Percentiles rank a stretch among this genome's conserved stretches.
These are phyloP conservation scores for Anthopleura sola DNA, from an alignment of 64 coral and sea anemone genomes.

Conservation along the genomic window DNA sequence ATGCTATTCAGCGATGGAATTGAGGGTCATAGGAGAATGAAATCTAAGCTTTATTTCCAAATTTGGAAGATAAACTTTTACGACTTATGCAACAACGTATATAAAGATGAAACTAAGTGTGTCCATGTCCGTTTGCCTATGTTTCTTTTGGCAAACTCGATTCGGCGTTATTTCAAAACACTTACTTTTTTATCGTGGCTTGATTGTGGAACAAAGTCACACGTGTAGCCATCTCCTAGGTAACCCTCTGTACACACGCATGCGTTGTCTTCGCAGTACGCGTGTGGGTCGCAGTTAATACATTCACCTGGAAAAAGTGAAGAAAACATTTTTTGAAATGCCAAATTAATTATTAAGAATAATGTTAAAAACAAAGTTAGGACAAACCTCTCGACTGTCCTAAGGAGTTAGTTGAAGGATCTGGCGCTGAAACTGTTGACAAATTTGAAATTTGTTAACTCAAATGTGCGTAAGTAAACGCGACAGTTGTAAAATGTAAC, in stretches of 20 bases:
- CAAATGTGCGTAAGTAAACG: no score
- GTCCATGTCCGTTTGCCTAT: neutral
- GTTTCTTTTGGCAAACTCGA: neutral
- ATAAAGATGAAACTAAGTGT: no score
- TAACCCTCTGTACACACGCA: slow-evolving; percentile 7
- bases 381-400: neutral
- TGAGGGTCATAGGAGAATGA: no score
- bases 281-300: neutral
- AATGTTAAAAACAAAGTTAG: neutral
- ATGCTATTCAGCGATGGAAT: no score
- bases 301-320: slow-evolving; percentile 11
- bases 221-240: slow-evolving; percentile 6
- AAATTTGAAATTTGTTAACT: neutral
- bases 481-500: neutral
- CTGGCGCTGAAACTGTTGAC: slow-evolving; percentile 63
- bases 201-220: neutral
- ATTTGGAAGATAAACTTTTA: no score
- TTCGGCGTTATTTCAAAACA: neutral
- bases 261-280: neutral
- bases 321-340: neutral
- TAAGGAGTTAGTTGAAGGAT: slow-evolving; percentile 7
- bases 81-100: no score
- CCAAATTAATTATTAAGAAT: neutral
- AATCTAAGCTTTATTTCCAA: no score
- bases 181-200: neutral